Conservation (phyloP, 2,888 invertebrate genomes). For the Lamellibrachia satsuma region DNA sequence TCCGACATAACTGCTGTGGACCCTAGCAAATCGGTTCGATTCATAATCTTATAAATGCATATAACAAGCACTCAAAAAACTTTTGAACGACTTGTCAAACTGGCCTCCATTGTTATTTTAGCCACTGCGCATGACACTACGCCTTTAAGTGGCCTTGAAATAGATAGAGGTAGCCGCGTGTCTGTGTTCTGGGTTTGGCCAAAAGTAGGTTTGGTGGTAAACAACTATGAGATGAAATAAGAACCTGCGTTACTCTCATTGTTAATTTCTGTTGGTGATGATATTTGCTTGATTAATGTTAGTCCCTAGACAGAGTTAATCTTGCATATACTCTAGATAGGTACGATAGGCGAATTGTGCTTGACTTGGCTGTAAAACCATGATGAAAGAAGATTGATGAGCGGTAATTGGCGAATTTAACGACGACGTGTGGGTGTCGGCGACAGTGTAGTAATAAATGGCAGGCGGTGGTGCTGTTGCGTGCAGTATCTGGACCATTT, state of each 20-base stretch:
- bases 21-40: not conserved
- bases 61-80: conserved; percentile 6
- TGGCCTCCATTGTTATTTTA: conserved; percentile 17
- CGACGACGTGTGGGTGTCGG: not conserved
- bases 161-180: not conserved
- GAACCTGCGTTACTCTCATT: too few species aligned
- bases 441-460: too few species aligned
- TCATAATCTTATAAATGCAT: conserved; percentile 4
- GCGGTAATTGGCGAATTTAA: not conserved
- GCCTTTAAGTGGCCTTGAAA: not conserved
- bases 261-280: too few species aligned
- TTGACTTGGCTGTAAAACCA: too few species aligned
- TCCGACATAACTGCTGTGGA: conserved; percentile 17
- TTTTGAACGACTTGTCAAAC: not conserved
- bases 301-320: too few species aligned
- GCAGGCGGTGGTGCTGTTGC: too few species aligned
- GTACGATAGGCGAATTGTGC: too few species aligned
- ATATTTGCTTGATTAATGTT: too few species aligned
- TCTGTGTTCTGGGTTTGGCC: not conserved
- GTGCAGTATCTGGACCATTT: too few species aligned
- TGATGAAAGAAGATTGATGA: not conserved
- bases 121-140: not conserved
- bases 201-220: too few species aligned
- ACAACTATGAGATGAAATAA: too few species aligned
- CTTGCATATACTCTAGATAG: too few species aligned